Base-by-base conservation (phyloP, 2,797 vertebrate species). In the Spinibarbus caldwelli region DNA sequence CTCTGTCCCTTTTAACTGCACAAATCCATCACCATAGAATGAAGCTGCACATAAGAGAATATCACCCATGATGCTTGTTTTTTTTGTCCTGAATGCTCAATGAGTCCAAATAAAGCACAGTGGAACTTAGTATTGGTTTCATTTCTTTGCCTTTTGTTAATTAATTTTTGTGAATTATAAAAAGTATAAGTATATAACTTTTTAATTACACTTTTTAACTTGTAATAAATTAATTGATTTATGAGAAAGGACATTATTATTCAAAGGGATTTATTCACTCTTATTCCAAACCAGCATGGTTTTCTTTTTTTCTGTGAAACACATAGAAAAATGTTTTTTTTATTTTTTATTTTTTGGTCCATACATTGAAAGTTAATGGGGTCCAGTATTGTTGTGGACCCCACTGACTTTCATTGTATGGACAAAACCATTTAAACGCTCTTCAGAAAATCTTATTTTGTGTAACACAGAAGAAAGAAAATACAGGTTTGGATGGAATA, bases 1-100 rank as follows among this genome's bases (percentile, higher is more conserved):
- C 89, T 97, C 95, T 34, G 86, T 76, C 82, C 93, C 91, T 80
- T 94, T 97, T 87, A 98, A 91, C 86, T 95, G 95, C 82, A 97
- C 95, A 86, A 96, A 98, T 91, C 97, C 97, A 87, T 97, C 94
- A 8, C 98, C 97, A 89, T 96, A 98, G 94, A 99, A 97, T 52
- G 97, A 98, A 88, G 95, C 97, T 98, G 90, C 45, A 81, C 10
- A 80, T 10, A 73, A 66, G 36, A 70, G 23, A 87, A 70, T n/a
- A 67, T 86, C 8, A 77, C 3, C 19, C 34, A 49, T 71, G 34
- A 77, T 54, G 5, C 4, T 75, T 29, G 36, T 31, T 72, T 64
- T 10, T 52, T 17, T 49, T 64, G 21, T 90, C 86, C 87, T 78
- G 78, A 89, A 89, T 70, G 23, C 85, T 75, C 54, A 17, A 59